phyloP scores from a whole-genome alignment of 2,797 vertebrate genomes.

The Pangasius djambal region DNA sequence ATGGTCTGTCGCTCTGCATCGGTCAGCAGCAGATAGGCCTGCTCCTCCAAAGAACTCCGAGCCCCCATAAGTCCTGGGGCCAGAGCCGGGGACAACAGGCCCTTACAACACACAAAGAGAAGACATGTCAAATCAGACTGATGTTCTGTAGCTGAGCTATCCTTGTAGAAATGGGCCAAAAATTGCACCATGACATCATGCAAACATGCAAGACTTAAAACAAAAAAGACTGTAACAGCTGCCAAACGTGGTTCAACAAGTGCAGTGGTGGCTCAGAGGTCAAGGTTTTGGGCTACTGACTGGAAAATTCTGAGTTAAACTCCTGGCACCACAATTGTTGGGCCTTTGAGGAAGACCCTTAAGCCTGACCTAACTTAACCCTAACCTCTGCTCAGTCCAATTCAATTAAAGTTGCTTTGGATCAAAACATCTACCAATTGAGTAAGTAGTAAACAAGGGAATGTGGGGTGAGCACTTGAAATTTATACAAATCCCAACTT shows the following conservation, averaged over 20 bases:
- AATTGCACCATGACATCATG: background rate
- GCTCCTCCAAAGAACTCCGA: slow-evolving; percentile 86
- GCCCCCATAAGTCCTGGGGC: slow-evolving; percentile 79
- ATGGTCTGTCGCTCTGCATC: slow-evolving; percentile 86
- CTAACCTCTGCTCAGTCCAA: background rate
- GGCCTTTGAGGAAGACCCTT: background rate
- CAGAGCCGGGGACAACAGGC: slow-evolving; percentile 80
- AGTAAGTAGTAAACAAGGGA: background rate
- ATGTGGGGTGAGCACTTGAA: background rate
- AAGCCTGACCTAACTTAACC: background rate
- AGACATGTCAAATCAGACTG: background rate
- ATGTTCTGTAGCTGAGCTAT: background rate
- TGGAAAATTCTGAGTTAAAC: background rate
- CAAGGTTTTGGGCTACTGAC: background rate
- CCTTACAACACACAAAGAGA: slow-evolving; percentile 73
- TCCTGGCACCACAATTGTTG: background rate
- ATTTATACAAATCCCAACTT: background rate
- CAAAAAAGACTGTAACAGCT: background rate
- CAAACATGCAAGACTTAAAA: background rate
- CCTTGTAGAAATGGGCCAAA: background rate
- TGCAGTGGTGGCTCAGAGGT: background rate
- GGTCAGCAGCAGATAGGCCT: slow-evolving; percentile 85
- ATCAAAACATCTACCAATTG: background rate
- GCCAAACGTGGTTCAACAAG: background rate
- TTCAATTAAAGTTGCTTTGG: background rate